Conservation (phyloP, 1,140 invertebrate species). For the Tetragnatha versicolor region DNA sequence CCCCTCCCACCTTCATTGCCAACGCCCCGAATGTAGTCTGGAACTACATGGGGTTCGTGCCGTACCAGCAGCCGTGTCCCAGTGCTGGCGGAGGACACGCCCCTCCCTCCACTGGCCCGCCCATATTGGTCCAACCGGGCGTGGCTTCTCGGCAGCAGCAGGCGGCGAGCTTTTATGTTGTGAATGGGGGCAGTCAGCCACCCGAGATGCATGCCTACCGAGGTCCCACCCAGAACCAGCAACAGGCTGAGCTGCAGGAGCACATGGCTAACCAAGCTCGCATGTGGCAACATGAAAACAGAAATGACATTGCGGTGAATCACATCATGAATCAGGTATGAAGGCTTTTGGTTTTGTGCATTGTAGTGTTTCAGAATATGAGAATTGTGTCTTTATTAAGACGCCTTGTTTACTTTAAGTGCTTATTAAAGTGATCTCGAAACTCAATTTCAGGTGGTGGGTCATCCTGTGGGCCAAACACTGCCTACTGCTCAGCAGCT, state of each 20-base stretch:
- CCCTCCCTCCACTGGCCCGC: too few species aligned
- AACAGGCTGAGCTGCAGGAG: conserved; percentile 12
- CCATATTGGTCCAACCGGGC: too few species aligned
- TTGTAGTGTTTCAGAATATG: neutral
- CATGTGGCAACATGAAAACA: conserved; percentile 32
- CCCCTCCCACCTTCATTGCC: neutral
- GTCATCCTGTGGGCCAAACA: conserved; percentile 13
- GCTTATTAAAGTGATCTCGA: neutral
- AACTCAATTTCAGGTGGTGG: conserved; percentile 20
- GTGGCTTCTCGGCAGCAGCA: neutral
- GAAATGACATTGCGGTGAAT: conserved; percentile 19
- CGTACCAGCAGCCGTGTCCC: conserved; percentile 29
- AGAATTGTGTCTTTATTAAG: neutral
- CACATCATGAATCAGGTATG: conserved; percentile 39
- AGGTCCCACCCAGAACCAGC: conserved; percentile 1
- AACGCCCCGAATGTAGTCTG: conserved; percentile 41
- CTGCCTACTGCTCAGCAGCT: conserved; percentile 23
- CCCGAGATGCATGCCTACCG: neutral
- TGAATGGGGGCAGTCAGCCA: conserved; percentile 38
- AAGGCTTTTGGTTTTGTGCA: neutral
- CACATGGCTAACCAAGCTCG: conserved; percentile 29
- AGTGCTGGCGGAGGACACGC: neutral
- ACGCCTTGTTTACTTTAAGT: neutral
- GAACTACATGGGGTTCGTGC: conserved; percentile 51
- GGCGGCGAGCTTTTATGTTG: conserved; percentile 9